These are phyloP conservation scores for Drosophila affinis DNA, from an alignment of 2,888 invertebrate species.

Conservation along the genomic window DNA sequence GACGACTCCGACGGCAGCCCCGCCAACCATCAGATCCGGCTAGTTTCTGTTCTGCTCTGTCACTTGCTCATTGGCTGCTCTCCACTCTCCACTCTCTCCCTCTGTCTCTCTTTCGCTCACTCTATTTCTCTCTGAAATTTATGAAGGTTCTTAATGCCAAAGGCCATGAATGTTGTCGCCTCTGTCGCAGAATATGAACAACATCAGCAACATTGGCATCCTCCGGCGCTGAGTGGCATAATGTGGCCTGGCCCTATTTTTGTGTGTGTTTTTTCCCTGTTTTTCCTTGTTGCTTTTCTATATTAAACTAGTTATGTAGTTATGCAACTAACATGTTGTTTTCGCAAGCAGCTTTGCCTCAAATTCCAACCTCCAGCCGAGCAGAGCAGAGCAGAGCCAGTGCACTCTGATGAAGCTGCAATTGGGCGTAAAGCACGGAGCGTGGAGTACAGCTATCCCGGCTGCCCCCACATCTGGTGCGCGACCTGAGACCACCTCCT, in stretches of 20 bases:
- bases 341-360: constrained; percentile 8
- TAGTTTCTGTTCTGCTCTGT: constrained; percentile 16
- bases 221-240: constrained; percentile 43
- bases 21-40: constrained; percentile 6
- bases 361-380: background rate
- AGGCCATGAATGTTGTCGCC: constrained; percentile 74
- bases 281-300: constrained; percentile 17
- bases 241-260: constrained; percentile 37
- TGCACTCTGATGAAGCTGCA: background rate
- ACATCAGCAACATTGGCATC: constrained; percentile 28
- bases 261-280: constrained; percentile 1
- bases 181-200: constrained; percentile 60
- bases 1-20: constrained; percentile 46
- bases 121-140: constrained; percentile 56
- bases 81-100: background rate
- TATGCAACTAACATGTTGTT: constrained; percentile 37
- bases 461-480: background rate
- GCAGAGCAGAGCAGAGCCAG: background rate
- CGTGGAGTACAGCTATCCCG: constrained; percentile 4
- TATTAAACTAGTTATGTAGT: constrained; percentile 34
- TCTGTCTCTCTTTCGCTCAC: constrained; percentile 13
- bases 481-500: background rate
- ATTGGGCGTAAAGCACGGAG: background rate
- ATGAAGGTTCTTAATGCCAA: constrained; percentile 74
- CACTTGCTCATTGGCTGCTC: constrained; percentile 41